Evolutionary conservation across 2,797 vertebrate species (phyloP), one percentile per base, ranked within the genome.

Genomic region (Microchirus variegatus): DNA sequence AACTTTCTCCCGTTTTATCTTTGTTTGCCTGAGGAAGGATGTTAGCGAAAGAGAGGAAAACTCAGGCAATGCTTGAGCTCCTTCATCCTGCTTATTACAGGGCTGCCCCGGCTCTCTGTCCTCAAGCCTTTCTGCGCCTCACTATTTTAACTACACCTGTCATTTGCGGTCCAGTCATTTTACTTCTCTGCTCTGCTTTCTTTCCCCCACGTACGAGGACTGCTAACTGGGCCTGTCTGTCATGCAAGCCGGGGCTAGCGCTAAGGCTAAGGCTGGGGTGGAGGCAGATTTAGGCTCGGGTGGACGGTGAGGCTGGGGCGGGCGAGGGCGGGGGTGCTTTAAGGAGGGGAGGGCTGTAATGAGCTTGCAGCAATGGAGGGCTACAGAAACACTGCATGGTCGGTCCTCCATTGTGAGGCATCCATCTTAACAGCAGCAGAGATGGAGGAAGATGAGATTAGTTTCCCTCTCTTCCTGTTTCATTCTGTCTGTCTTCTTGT

Each of bases 111-210:
- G 75, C 78, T 82, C 84, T 87, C 81, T 90, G 90, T 91, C 90
- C 90, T 92, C 85, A 73, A 90, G 89, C 90, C 83, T 89, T 89
- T 88, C 90, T 88, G 80, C 72, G 72, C 82, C 84, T 89, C 86
- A 91, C 91, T 88, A 91, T 92, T 93, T 90, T 93, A 92, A 93
- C 91, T 92, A 91, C 91, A 92, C 91, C 92, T 92, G 91, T 93
- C 92, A 93, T 93, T 91, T 92, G 90, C 77, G 88, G 84, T 91
- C 91, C 91, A 92, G 89, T 92, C 92, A 93, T 92, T 92, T 89
- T 89, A 87, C 89, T 90, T 87, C 84, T 82, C 77, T 80, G 81
- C 89, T 81, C 73, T 64, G 72, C 77, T 81, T 82, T 86, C 86
- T 82, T 73, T 81, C 73, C 73, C 69, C 74, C 59, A 82, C 89